Evolutionary conservation across 2,888 invertebrate genomes (phyloP).

Genomic region (Melinopterus prodromus): DNA sequence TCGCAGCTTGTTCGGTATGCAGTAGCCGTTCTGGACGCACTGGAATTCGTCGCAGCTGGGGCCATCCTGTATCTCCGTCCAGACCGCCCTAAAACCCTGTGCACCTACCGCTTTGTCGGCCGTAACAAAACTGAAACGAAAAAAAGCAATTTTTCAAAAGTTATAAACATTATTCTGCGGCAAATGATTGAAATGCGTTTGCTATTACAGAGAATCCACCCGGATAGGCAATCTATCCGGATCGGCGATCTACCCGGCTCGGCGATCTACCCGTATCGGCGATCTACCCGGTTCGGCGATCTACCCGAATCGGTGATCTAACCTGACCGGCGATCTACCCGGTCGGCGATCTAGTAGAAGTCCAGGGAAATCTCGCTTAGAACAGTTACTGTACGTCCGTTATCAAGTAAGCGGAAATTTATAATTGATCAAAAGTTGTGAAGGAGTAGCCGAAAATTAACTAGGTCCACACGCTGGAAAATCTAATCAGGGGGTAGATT

Average conservation of each 20-base stretch:
- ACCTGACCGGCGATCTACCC: too few species aligned
- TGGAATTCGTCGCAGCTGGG: conserved; percentile 76
- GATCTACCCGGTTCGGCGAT: too few species aligned
- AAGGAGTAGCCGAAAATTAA: background rate
- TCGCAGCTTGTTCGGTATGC: conserved; percentile 78
- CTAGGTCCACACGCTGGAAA: background rate
- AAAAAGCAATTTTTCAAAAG: background rate
- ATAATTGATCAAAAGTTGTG: background rate
- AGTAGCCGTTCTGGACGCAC: conserved; percentile 76
- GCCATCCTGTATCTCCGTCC: conserved; percentile 87
- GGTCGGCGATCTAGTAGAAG: too few species aligned
- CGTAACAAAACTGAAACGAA: conserved; percentile 82
- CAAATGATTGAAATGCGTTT: too few species aligned
- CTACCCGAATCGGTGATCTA: too few species aligned
- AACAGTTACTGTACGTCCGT: too few species aligned
- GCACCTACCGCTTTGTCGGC: conserved; percentile 95
- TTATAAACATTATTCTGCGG: too few species aligned
- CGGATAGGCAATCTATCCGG: too few species aligned
- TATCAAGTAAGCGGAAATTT: background rate
- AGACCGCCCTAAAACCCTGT: conserved; percentile 91
- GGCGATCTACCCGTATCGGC: too few species aligned
- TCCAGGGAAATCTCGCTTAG: too few species aligned
- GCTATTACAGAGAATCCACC: too few species aligned
- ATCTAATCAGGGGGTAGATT: background rate
- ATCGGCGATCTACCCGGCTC: too few species aligned